Percentiles rank a stretch among this genome's conserved stretches.
These are phyloP conservation scores for Ornithoptera priamus DNA, from an alignment of 2,888 invertebrate genomes.

Conservation along the genomic window DNA sequence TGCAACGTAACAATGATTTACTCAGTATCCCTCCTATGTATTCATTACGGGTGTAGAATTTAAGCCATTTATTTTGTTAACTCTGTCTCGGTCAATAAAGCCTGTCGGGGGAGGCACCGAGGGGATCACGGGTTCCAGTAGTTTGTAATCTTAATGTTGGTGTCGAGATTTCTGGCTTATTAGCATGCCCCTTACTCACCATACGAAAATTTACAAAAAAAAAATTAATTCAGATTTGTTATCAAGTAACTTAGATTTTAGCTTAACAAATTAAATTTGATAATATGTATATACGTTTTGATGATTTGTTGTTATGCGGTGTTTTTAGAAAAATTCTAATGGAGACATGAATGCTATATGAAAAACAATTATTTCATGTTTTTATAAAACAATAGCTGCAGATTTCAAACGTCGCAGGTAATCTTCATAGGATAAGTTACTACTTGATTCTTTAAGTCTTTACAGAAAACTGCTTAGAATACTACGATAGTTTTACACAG, in stretches of 20 bases:
- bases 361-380: too few relatives aligned
- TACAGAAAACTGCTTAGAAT: too few relatives aligned
- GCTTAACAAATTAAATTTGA: too few relatives aligned
- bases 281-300: too few relatives aligned
- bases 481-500: too few relatives aligned
- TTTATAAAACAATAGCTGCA: too few relatives aligned
- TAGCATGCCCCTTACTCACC: slow-evolving; percentile 29
- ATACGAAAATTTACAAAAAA: neutral
- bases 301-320: too few relatives aligned
- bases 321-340: too few relatives aligned
- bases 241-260: neutral
- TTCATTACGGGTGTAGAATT: slow-evolving; percentile 80
- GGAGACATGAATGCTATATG: too few relatives aligned
- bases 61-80: slow-evolving; percentile 80
- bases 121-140: slow-evolving; percentile 52
- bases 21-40: slow-evolving; percentile 71
- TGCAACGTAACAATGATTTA: slow-evolving; percentile 78
- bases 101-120: slow-evolving; percentile 58
- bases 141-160: slow-evolving; percentile 64
- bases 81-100: slow-evolving; percentile 72
- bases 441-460: too few relatives aligned
- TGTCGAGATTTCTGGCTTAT: slow-evolving; percentile 44
- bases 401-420: neutral
- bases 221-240: neutral
- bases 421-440: too few relatives aligned